Percentiles rank a stretch among this genome's conserved stretches.
These are phyloP conservation scores for Dipus sagitta DNA, from an alignment of 2,797 vertebrate species.

Conservation along the genomic window DNA sequence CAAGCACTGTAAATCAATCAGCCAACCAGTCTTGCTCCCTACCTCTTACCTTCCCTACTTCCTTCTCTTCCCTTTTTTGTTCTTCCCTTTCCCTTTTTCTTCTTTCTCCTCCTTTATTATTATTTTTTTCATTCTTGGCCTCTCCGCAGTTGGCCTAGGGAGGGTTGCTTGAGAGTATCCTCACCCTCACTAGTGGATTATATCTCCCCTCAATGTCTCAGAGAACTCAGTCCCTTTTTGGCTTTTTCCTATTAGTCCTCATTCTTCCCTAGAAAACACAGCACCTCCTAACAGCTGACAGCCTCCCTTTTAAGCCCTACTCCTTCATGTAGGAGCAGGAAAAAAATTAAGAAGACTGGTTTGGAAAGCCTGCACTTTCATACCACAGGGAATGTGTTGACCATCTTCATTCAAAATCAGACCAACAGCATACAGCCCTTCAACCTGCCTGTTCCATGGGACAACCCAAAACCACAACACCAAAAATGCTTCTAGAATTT, in stretches of 20 bases:
- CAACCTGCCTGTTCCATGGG: background rate
- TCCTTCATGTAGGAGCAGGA: slow-evolving; percentile 14
- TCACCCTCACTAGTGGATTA: background rate
- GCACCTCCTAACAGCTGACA: slow-evolving; percentile 12
- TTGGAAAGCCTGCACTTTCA: slow-evolving; percentile 57
- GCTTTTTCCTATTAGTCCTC: slow-evolving; percentile 6
- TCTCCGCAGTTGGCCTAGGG: background rate
- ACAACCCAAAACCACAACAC: background rate
- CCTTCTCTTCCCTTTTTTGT: background rate
- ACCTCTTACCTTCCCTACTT: fast-evolving
- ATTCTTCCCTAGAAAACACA: slow-evolving; percentile 10
- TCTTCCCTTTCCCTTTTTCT: background rate
- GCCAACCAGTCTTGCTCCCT: background rate
- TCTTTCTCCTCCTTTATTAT: background rate
- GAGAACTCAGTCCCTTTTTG: background rate
- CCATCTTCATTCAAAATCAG: slow-evolving; percentile 42
- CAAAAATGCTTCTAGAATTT: too few relatives aligned
- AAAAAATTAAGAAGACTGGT: slow-evolving; percentile 33
- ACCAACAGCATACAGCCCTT: background rate
- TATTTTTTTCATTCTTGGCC: background rate
- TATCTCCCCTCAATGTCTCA: slow-evolving; percentile 32
- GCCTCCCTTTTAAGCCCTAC: slow-evolving; percentile 20
- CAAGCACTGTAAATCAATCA: background rate
- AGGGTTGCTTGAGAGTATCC: background rate
- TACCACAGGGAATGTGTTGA: slow-evolving; percentile 58